phyloP scores from a whole-genome alignment of 2,113 vertebrate genomes.

The Mystacornis crossleyi region DNA sequence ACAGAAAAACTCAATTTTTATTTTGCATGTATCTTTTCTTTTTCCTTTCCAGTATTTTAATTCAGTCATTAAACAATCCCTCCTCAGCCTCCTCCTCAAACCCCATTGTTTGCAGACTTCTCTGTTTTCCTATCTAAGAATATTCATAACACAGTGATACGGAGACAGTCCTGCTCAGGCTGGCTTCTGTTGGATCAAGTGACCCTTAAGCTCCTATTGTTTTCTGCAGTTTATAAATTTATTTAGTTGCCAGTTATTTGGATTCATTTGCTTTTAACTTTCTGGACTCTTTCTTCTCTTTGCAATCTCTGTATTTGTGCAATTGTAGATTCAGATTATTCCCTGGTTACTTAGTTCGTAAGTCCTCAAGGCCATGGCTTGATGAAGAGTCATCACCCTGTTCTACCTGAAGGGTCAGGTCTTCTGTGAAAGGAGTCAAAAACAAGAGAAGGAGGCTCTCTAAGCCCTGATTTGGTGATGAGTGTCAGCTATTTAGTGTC shows the following conservation, averaged over 20 bases:
- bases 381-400: not conserved
- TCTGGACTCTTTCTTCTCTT: not conserved
- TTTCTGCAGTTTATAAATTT: constrained; percentile 11
- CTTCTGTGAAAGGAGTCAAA: not conserved
- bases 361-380: not conserved
- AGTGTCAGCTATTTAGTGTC: not conserved
- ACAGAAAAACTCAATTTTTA: not conserved
- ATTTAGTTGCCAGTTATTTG: not conserved
- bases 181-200: constrained; percentile 42
- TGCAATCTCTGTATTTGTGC: not conserved
- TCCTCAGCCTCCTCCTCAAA: not conserved
- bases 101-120: constrained; percentile 7
- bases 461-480: not conserved
- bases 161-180: constrained; percentile 4
- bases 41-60: not conserved
- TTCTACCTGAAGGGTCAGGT: not conserved
- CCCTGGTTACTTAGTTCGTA: not conserved
- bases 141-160: not conserved
- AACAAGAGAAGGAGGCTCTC: not conserved
- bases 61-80: not conserved
- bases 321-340: not conserved
- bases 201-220: constrained; percentile 43
- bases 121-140: constrained; percentile 54
- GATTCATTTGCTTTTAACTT: not conserved
- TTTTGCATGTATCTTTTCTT: not conserved